Base-by-base conservation (phyloP, 35 echinoderm and acorn worm species). In the Lytechinus pictus region DNA sequence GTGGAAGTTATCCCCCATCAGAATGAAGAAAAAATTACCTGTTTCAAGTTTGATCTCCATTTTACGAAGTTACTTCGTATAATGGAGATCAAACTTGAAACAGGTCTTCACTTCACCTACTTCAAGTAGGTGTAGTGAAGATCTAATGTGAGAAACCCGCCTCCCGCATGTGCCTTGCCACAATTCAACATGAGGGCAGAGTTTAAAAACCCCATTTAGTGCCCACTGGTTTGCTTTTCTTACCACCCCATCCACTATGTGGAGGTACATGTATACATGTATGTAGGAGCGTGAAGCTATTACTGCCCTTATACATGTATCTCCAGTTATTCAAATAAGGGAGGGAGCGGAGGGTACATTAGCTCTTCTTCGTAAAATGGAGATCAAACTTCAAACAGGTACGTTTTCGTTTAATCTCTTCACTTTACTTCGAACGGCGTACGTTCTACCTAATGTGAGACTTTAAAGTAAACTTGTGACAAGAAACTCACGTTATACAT, bases 121-220 rank as follows among this genome's bases (percentile, higher is more conserved):
- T n/a, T n/a, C n/a, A 87, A 51, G 86, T 87, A 87, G n/a, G 86
- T 87, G 86, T 27, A 87, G 86, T 87, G 86, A 51, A 87, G 86
- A 87, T 9, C 24, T 87, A 87, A 87, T 28, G 86, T 87, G 86
- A 87, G 86, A 87, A 87, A 16, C 86, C 86, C 86, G 6, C 33
- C 33, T n/a, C 24, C 13, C 33, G 24, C 86, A 51, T 51, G 33
- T n/a, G 86, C 86, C 57, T 58, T 58, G 86, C 86, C 86, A 87
- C n/a, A 87, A 27, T 87, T 87, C 86, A 87, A 87, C 14, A n/a
- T 87, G 86, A 87, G 86, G 6, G 27, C 86, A 87, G 86, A 87
- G 86, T 87, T 87, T 87, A n/a, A 33, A 87, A 28, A 87, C n/a
- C 86, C 86, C 24, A 87, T 3, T 12, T 87, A 51, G n/a, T 51